phyloP scores from a whole-genome alignment of 2,888 invertebrate genomes.

The Cheilosia soror region DNA sequence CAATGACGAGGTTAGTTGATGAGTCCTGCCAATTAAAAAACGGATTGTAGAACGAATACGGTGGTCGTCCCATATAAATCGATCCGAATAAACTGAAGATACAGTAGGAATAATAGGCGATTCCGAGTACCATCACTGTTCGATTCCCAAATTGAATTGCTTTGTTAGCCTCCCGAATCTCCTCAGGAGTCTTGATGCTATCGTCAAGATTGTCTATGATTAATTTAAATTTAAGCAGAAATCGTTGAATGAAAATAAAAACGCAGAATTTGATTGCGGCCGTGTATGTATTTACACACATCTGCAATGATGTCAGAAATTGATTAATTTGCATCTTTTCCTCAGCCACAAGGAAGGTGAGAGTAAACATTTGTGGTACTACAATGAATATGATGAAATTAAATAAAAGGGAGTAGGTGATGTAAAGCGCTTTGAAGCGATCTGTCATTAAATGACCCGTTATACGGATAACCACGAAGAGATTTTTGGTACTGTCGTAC shows the following conservation, averaged over 20 bases:
- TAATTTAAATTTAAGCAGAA: conserved; percentile 74
- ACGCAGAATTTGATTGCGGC: conserved; percentile 35
- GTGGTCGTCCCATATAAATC: conserved; percentile 76
- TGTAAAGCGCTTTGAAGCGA: background rate
- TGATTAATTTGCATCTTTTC: background rate
- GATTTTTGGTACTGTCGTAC: background rate
- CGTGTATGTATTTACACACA: background rate
- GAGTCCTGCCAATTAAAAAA: conserved; percentile 77
- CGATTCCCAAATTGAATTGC: conserved; percentile 76
- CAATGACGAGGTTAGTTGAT: conserved; percentile 73
- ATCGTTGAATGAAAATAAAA: conserved; percentile 74
- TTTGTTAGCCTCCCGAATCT: conserved; percentile 72
- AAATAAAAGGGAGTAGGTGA: background rate
- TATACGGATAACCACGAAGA: background rate
- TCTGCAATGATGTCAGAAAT: background rate
- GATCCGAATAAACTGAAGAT: conserved; percentile 69
- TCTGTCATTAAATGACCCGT: background rate
- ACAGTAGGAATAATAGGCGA: conserved; percentile 52
- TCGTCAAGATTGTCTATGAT: conserved; percentile 78
- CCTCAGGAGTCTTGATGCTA: conserved; percentile 67
- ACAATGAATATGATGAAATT: background rate
- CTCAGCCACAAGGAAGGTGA: background rate
- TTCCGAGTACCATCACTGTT: conserved; percentile 75
- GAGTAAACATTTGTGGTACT: background rate
- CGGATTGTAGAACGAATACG: conserved; percentile 79